Percentiles rank a stretch among this genome's conserved stretches.
These are phyloP conservation scores for Ennomos fuscantarius DNA, from an alignment of 2,888 invertebrate genomes.

Conservation along the genomic window DNA sequence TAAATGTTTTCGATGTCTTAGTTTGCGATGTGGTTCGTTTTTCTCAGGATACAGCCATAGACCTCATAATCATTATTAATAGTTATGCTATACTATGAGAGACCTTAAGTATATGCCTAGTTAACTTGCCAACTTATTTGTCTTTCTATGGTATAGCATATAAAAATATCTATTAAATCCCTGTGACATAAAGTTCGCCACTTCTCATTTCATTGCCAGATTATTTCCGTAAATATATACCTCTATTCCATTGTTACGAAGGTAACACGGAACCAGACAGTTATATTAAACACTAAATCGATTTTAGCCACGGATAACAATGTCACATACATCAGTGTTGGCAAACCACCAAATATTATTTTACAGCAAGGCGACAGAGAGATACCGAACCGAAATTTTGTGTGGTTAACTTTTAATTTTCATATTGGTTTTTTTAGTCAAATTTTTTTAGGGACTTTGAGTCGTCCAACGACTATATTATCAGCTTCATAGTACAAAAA, in stretches of 20 bases:
- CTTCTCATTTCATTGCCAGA: neutral
- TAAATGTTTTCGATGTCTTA: too few relatives aligned
- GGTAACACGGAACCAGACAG: constrained; percentile 35
- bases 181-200: neutral
- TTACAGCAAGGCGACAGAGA: constrained; percentile 40
- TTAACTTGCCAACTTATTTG: too few relatives aligned
- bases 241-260: constrained; percentile 23
- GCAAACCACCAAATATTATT: constrained; percentile 50
- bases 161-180: too few relatives aligned
- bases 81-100: too few relatives aligned
- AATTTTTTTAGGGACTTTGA: too few relatives aligned
- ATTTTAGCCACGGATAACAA: constrained; percentile 46
- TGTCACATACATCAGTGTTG: constrained; percentile 46
- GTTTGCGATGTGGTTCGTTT: too few relatives aligned
- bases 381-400: constrained; percentile 46
- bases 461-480: too few relatives aligned
- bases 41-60: too few relatives aligned
- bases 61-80: too few relatives aligned
- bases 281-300: constrained; percentile 36
- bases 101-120: too few relatives aligned
- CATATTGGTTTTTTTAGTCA: constrained; percentile 9
- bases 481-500: too few relatives aligned
- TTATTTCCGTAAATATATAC: constrained; percentile 3
- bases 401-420: constrained; percentile 42
- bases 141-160: too few relatives aligned